These are phyloP conservation scores for Heliothis virescens DNA, from an alignment of 1,140 invertebrate genomes.

Conservation along the genomic window DNA sequence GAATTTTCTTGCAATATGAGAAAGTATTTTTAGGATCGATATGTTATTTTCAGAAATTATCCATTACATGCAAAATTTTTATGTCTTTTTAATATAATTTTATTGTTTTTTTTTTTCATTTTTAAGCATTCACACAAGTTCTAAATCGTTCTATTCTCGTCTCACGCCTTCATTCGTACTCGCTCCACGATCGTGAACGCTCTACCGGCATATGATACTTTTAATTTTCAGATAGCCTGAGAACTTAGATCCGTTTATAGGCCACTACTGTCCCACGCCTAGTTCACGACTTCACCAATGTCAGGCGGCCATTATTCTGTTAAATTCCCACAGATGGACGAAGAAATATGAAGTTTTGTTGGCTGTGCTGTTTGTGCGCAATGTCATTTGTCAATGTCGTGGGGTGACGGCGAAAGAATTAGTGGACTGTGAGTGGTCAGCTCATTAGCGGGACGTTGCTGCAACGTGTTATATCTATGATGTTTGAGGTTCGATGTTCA, in stretches of 20 bases:
- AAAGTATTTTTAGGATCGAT: too few species aligned
- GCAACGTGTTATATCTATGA: too few species aligned
- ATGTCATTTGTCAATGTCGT: slow-evolving; percentile 30
- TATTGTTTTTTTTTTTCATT: too few species aligned
- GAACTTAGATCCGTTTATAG: slow-evolving; percentile 33
- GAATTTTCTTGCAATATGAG: too few species aligned
- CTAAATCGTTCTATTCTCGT: neutral
- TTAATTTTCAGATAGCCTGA: slow-evolving; percentile 40
- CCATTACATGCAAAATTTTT: too few species aligned
- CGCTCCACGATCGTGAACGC: slow-evolving; percentile 3
- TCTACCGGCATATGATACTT: slow-evolving; percentile 20
- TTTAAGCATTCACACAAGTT: too few species aligned
- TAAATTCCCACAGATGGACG: slow-evolving; percentile 24
- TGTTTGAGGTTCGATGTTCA: too few species aligned
- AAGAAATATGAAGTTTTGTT: slow-evolving; percentile 8
- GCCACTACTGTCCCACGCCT: slow-evolving; percentile 32
- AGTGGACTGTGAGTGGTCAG: neutral
- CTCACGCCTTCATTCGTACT: slow-evolving; percentile 5
- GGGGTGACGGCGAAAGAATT: slow-evolving; percentile 9
- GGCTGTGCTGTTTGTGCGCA: neutral
- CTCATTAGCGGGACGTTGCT: neutral
- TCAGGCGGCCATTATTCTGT: slow-evolving; percentile 27
- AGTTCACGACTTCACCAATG: slow-evolving; percentile 41
- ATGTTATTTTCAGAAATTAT: too few species aligned
- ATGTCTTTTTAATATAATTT: too few species aligned